Base-by-base conservation (phyloP, 2,113 vertebrate species). In the Ictidomys tridecemlineatus region DNA sequence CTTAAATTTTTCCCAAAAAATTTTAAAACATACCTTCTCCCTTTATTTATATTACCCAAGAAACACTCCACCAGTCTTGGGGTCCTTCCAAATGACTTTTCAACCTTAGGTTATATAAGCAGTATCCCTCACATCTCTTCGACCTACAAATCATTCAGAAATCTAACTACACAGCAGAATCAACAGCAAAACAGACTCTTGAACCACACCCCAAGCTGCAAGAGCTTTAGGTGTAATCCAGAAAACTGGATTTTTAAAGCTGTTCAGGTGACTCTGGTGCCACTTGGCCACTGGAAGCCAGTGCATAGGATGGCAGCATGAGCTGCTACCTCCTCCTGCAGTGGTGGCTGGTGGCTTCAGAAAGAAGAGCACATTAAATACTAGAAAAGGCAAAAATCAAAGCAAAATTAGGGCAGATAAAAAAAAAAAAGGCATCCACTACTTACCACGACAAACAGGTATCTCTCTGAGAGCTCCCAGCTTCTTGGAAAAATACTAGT, bases 391-490 rank as follows among this genome's bases (percentile, higher is more conserved):
- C 2, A 72, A 80, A 83, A 28, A 39, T 37, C 5, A 22, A 34
- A 61, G 24, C 56, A 82, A 93, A 91, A 48, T 56, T 6, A n/a
- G n/a, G 37, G 48, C 42, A 53, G 13, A 70, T 42, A 3, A 58
- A 45, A 45, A 78, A 45, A 45, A 78, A 5, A 92, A 0, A 2
- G 22, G 56, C 0, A 92, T 34, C 73, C 11, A 98, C 98, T 94
- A 98, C 98, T 94, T 98, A 99, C 99, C 99, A 99, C 99, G 86
- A 99, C 99, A 0, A 99, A 99, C 53, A 99, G 98, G 89, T 99
- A 99, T 98, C 98, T 98, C 97, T 99, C 99, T 0, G 98, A 99
- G 32, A 99, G 99, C 82, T 98, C 98, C 94, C 99, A 98, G 56
- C 98, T 98, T 2, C 97, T 97, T 0, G 99, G 99, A 84, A 99